phyloP scores from a whole-genome alignment of 1,140 invertebrate genomes.

The Aphelenchoides avenae region DNA sequence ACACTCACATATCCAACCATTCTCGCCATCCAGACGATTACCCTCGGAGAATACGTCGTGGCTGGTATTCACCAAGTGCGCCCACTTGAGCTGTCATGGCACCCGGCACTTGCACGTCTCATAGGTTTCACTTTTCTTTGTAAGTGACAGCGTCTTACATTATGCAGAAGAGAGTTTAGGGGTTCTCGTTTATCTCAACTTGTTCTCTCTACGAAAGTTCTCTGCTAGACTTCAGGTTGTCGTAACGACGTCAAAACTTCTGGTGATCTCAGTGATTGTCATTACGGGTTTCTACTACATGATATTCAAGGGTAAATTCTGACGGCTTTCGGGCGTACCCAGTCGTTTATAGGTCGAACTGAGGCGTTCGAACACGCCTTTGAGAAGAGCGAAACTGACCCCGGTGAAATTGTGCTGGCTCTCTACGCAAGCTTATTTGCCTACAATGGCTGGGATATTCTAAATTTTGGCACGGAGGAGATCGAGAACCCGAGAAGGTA shows the following conservation, averaged over 20 bases:
- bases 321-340: background rate
- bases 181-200: too few relatives aligned
- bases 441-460: constrained; percentile 42
- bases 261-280: constrained; percentile 17
- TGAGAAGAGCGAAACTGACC: constrained; percentile 8
- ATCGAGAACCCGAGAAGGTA: constrained; percentile 42
- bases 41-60: too few relatives aligned
- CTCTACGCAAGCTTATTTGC: constrained; percentile 17
- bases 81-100: too few relatives aligned
- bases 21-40: too few relatives aligned
- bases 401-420: constrained; percentile 20
- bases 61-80: too few relatives aligned
- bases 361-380: constrained; percentile 9
- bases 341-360: constrained; percentile 11
- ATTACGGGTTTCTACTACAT: constrained; percentile 2
- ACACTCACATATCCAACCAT: too few relatives aligned
- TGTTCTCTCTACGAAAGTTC: too few relatives aligned
- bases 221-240: constrained; percentile 24
- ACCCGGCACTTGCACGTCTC: too few relatives aligned
- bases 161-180: too few relatives aligned
- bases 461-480: constrained; percentile 44
- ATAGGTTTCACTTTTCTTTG: too few relatives aligned
- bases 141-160: too few relatives aligned
- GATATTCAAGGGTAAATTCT: background rate
- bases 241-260: constrained; percentile 8